phyloP scores from a whole-genome alignment of 2,113 vertebrate genomes.

The Pelecanoides urinatrix region DNA sequence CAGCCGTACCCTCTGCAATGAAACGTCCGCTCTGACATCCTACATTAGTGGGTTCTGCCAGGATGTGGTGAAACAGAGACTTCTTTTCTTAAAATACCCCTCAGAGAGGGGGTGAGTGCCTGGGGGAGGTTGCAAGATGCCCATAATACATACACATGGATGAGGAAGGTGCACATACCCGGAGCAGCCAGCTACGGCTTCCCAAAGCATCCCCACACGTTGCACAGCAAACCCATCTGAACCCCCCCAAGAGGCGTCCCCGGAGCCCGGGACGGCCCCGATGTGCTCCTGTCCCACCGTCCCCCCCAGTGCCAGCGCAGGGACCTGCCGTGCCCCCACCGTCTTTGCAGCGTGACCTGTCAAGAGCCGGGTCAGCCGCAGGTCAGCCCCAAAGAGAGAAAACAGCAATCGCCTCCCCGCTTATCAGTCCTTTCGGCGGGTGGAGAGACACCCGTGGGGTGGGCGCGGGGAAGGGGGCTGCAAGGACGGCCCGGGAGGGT shows the following conservation, averaged over 20 bases:
- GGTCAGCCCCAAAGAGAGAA: slow-evolving; percentile 55
- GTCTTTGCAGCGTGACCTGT: not conserved
- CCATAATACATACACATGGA: rapidly evolving
- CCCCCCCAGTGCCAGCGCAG: not conserved
- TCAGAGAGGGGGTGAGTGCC: not conserved
- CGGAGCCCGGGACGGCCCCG: rapidly evolving
- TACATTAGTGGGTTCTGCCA: not conserved
- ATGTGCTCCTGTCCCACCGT: rapidly evolving
- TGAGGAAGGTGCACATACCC: rapidly evolving
- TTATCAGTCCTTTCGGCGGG: not conserved
- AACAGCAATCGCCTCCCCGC: not conserved
- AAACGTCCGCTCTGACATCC: not conserved
- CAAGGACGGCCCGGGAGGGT: not conserved
- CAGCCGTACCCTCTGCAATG: not conserved
- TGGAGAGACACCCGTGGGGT: not conserved
- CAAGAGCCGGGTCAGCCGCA: slow-evolving; percentile 28
- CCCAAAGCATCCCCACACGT: rapidly evolving
- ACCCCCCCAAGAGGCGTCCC: rapidly evolving
- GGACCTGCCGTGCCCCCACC: rapidly evolving
- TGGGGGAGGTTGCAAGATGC: not conserved
- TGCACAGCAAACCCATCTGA: rapidly evolving
- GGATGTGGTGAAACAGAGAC: rapidly evolving
- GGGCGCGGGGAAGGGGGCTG: not conserved
- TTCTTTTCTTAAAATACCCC: not conserved
- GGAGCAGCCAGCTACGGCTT: not conserved